Conservation (phyloP, 2,113 vertebrate genomes). For the Phaethornis superciliosus region DNA sequence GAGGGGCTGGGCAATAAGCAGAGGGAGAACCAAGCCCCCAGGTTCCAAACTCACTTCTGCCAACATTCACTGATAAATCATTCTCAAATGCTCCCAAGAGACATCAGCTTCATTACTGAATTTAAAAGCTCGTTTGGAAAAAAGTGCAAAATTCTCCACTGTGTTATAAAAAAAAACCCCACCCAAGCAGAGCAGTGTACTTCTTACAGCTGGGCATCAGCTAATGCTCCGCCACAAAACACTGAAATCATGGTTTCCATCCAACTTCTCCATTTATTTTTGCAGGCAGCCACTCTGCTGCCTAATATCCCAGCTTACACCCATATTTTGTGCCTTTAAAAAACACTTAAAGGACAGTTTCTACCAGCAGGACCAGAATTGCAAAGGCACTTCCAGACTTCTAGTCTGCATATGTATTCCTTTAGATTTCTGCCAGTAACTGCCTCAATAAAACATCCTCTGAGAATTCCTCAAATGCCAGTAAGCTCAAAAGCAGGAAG, state of each 20-base stretch:
- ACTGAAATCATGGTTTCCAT: background rate
- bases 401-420: background rate
- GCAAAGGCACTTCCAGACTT: background rate
- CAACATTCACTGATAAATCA: background rate
- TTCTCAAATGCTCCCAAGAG: background rate
- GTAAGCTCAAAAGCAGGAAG: background rate
- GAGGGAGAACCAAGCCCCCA: background rate
- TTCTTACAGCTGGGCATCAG: background rate
- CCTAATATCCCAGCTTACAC: background rate
- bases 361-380: background rate
- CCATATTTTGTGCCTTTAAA: background rate
- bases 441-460: background rate
- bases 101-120: background rate
- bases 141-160: background rate
- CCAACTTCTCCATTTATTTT: background rate
- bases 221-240: background rate
- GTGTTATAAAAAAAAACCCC: background rate
- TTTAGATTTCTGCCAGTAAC: background rate
- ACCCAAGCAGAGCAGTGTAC: no score
- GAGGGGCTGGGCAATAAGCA: background rate
- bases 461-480: background rate
- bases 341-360: background rate
- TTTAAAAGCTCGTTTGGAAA: background rate
- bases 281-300: background rate
- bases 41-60: background rate